Base-by-base conservation (phyloP, 2,888 invertebrate genomes). In the Gryllus longicercus region DNA sequence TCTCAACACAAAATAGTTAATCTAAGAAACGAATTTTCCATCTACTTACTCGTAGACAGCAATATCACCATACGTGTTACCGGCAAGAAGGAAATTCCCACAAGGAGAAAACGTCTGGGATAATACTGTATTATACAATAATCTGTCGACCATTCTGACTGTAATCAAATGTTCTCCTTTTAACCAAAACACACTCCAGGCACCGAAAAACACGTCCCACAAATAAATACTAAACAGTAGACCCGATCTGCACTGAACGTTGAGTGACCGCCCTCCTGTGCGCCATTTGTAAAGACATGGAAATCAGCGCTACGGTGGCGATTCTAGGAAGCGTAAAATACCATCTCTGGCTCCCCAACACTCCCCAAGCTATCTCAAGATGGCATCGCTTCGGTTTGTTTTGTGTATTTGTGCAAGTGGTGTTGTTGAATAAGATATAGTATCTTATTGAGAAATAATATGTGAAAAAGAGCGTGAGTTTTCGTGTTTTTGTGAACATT, bases 101-200 rank as follows among this genome's bases (percentile, higher is more conserved):
- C 95, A 95, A 0, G 94, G 93, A 0, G 96, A 96, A 87, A 95
- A 93, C 2, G 93, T 89, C 88, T 96, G 96, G 50, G 93, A 91
- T 82, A 95, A 89, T 77, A 96, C 91, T 74, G 95, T 95, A 83
- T 95, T 96, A 85, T 96, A 96, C 83, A 92, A 89, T 79, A 90
- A 89, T 88, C 92, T 93, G 85, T 83, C 82, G 14, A 82, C 81
- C 83, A 83, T 83, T n/a, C 77, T 82, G 50, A 79, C 38, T 38
- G 76, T 8, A 38, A 25, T 49, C n/a, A 74, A 80, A 81, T 82
- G 76, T 86, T 84, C 80, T 38, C 21, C 21, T 38, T 38, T 38
- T 38, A 38, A 38, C 0, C 38, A 38, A 38, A 38, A 38, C 38
- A 38, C 38, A 38, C 38, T 8, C 63, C 12, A 14, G 11, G 1